These are phyloP conservation scores for Dicyrtoma fusca DNA, from an alignment of 2,888 invertebrate genomes.

Conservation along the genomic window DNA sequence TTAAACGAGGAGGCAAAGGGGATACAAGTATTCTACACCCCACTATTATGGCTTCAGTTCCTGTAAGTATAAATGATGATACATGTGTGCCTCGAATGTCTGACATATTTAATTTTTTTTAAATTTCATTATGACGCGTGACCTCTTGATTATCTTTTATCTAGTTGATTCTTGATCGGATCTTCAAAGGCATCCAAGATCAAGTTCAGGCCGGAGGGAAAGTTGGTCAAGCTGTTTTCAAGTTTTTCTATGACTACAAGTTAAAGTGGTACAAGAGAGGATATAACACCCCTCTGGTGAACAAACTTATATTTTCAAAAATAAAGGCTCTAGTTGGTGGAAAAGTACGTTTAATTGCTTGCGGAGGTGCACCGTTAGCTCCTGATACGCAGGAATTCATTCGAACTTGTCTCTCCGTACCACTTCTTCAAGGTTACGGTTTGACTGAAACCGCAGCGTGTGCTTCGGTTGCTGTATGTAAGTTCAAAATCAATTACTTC, in stretches of 20 bases:
- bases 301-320: conserved; percentile 69
- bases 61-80: conserved; percentile 66
- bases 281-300: conserved; percentile 77
- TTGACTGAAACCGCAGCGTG: conserved; percentile 96
- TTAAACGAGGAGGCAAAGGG: conserved; percentile 91
- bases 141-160: conserved; percentile 49
- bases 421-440: conserved; percentile 92
- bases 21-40: conserved; percentile 90
- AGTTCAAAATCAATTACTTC: conserved; percentile 22
- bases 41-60: conserved; percentile 94
- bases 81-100: conserved; percentile 11
- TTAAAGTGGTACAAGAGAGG: conserved; percentile 79
- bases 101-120: neutral
- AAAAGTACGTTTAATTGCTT: conserved; percentile 80
- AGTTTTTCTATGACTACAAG: conserved; percentile 94
- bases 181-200: conserved; percentile 95
- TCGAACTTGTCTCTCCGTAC: conserved; percentile 85
- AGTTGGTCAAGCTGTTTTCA: conserved; percentile 81
- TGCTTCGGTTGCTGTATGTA: conserved; percentile 62
- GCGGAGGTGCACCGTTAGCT: conserved; percentile 93
- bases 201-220: conserved; percentile 82
- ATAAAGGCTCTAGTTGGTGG: conserved; percentile 83
- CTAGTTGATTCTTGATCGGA: conserved; percentile 92
- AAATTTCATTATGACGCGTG: neutral
- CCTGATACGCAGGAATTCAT: conserved; percentile 95